These are phyloP conservation scores for Hoplostethus atlanticus DNA, from an alignment of 2,797 vertebrate genomes.

Conservation along the genomic window DNA sequence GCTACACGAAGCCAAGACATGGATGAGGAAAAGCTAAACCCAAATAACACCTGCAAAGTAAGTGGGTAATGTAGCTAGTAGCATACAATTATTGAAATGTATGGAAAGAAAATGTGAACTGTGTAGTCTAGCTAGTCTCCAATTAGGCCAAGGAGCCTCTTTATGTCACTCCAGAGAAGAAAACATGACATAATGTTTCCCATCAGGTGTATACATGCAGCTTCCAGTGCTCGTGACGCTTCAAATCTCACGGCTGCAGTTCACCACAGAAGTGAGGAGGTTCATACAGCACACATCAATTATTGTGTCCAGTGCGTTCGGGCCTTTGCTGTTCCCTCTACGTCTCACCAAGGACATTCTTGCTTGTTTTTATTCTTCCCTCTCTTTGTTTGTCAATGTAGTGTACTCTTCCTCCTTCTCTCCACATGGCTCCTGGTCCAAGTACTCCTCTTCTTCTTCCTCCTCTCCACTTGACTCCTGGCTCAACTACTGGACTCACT, in stretches of 20 bases:
- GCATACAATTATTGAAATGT: too few species aligned
- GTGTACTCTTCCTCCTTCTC: neutral
- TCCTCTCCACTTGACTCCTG: neutral
- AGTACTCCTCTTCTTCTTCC: neutral
- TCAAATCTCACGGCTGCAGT: too few species aligned
- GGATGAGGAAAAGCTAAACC: neutral
- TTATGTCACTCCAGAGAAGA: too few species aligned
- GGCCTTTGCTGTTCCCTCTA: neutral
- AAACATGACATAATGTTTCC: too few species aligned
- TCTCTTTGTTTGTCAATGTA: neutral
- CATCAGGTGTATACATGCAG: too few species aligned
- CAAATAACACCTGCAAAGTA: too few species aligned
- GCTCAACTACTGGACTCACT: neutral
- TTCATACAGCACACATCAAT: neutral
- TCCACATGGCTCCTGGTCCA: neutral
- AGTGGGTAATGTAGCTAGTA: too few species aligned
- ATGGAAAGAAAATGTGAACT: too few species aligned
- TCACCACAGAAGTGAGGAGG: too few species aligned
- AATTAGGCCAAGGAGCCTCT: too few species aligned
- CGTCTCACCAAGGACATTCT: neutral
- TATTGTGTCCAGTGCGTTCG: neutral
- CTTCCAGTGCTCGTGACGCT: too few species aligned
- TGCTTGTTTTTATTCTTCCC: neutral
- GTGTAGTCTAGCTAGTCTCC: too few species aligned
- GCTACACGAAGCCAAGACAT: neutral